Percentiles rank a stretch among this genome's conserved stretches.
Evolutionary conservation across 2,888 invertebrate species (phyloP).

Genomic region (Deladenus siricidicola): DNA sequence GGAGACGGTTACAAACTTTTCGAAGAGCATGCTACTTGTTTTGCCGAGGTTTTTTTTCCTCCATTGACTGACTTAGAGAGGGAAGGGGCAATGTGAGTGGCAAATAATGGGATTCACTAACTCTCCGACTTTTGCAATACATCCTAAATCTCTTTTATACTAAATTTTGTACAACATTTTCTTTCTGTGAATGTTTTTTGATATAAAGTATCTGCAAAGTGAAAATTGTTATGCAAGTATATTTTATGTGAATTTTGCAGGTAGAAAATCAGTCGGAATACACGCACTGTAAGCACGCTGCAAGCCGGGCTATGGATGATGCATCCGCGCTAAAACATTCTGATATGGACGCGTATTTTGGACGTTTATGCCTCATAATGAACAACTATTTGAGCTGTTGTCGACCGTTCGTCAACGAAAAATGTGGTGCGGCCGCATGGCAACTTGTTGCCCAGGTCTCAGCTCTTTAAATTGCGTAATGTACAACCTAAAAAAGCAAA

Average conservation of each 20-base stretch:
- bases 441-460: conserved; percentile 45
- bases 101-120: no score
- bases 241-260: conserved; percentile 12
- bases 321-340: conserved; percentile 36
- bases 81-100: no score
- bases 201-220: no score
- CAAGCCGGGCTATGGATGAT: conserved; percentile 44
- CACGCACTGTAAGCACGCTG: conserved; percentile 44
- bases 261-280: conserved; percentile 47
- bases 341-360: conserved; percentile 34
- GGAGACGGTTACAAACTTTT: conserved; percentile 45
- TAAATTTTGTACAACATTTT: background rate
- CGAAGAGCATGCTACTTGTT: conserved; percentile 49
- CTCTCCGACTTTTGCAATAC: no score
- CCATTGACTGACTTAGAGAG: no score
- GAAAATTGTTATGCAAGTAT: no score
- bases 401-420: conserved; percentile 44
- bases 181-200: no score
- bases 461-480: no score
- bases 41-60: conserved; percentile 39
- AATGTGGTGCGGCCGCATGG: conserved; percentile 50
- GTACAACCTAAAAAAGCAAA: no score
- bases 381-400: conserved; percentile 51
- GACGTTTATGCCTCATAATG: conserved; percentile 47
- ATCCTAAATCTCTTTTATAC: background rate